Percentiles rank a stretch among this genome's conserved stretches.
These are phyloP conservation scores for Melangyna quadrimaculata DNA, from an alignment of 2,888 invertebrate species.

Conservation along the genomic window DNA sequence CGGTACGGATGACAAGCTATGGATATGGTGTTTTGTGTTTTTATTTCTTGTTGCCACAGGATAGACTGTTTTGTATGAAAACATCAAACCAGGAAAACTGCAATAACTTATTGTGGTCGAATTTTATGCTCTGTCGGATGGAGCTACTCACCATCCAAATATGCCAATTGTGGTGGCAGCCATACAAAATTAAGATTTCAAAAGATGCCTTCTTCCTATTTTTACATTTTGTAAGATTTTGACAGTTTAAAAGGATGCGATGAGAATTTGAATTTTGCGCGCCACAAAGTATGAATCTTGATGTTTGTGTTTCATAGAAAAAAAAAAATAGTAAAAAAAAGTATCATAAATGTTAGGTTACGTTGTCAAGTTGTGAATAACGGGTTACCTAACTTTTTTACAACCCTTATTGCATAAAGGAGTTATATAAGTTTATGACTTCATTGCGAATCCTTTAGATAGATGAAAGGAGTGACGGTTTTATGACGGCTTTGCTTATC, in stretches of 20 bases:
- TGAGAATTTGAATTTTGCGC: slow-evolving; percentile 24
- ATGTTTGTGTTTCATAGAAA: background rate
- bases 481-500: background rate
- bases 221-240: background rate
- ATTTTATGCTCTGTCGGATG: slow-evolving; percentile 65
- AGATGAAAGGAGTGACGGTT: slow-evolving; percentile 3
- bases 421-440: slow-evolving; percentile 15
- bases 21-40: slow-evolving; percentile 12
- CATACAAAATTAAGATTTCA: slow-evolving; percentile 56
- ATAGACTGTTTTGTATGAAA: slow-evolving; percentile 42
- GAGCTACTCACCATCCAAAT: slow-evolving; percentile 38
- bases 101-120: slow-evolving; percentile 54
- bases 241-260: background rate
- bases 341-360: slow-evolving; percentile 51
- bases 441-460: slow-evolving; percentile 36
- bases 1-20: slow-evolving; percentile 33
- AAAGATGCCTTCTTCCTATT: background rate
- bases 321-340: background rate
- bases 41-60: slow-evolving; percentile 36
- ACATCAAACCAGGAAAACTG: slow-evolving; percentile 51
- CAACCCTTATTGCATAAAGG: slow-evolving; percentile 35
- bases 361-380: slow-evolving; percentile 12
- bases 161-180: slow-evolving; percentile 49
- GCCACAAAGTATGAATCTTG: background rate
- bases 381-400: slow-evolving; percentile 57